These are phyloP conservation scores for Cervus canadensis DNA, from an alignment of 2,113 vertebrate genomes.

Conservation along the genomic window DNA sequence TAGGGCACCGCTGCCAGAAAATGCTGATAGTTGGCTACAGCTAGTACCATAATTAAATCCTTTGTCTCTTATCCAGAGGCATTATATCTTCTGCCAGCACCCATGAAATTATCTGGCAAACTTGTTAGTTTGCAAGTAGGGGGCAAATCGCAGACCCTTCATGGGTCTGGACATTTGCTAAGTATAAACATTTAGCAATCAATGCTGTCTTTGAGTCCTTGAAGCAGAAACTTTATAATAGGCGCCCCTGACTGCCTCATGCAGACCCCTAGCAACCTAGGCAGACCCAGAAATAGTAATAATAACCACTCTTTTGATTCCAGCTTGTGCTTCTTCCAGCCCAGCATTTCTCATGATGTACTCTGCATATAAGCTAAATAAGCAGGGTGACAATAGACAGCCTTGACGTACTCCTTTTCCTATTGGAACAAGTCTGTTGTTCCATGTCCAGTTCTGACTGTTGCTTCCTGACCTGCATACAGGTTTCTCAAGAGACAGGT, in stretches of 20 bases:
- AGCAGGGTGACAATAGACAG: too few species aligned
- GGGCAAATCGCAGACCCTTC: not conserved
- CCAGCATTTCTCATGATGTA: too few species aligned
- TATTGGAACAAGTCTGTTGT: too few species aligned
- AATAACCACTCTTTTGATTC: not conserved
- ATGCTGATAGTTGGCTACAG: not conserved
- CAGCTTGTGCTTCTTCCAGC: too few species aligned
- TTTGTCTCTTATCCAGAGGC: not conserved
- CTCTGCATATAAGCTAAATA: too few species aligned
- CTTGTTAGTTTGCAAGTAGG: not conserved
- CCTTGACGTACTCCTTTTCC: too few species aligned
- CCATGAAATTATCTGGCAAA: not conserved
- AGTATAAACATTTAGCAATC: not conserved
- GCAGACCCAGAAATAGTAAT: not conserved
- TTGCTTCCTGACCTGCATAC: too few species aligned
- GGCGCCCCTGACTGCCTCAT: not conserved
- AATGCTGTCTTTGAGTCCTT: slow-evolving; percentile 8
- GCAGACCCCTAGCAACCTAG: not conserved
- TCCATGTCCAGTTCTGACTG: too few species aligned
- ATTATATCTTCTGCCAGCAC: not conserved
- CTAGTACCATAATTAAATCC: not conserved
- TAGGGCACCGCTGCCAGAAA: not conserved
- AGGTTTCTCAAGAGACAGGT: too few species aligned
- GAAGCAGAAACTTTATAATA: slow-evolving; percentile 3
- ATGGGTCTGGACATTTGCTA: not conserved